Conservation (phyloP, 1,140 invertebrate genomes). For the Drosophila nannoptera region DNA sequence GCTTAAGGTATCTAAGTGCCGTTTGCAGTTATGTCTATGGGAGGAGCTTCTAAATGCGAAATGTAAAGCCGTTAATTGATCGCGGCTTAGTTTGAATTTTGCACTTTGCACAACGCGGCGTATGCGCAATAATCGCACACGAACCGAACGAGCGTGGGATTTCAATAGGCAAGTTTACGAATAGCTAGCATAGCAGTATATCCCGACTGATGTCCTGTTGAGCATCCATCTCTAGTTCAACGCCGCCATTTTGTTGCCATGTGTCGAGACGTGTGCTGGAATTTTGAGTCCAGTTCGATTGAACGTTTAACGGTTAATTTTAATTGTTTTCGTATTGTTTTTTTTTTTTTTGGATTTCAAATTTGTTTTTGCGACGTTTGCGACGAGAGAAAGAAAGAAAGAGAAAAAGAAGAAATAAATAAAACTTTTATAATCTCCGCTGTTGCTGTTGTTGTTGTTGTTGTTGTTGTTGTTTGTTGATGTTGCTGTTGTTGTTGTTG, state of each 20-base stretch:
- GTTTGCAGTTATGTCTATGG: too few species aligned
- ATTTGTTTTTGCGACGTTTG: conserved; percentile 36
- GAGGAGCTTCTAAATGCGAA: too few species aligned
- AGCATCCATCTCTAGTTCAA: conserved; percentile 52
- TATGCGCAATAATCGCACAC: conserved; percentile 24
- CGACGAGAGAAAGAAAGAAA: conserved; percentile 74
- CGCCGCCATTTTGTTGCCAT: conserved; percentile 41
- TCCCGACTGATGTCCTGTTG: conserved; percentile 43
- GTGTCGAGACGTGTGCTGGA: conserved; percentile 52
- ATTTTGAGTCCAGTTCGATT: conserved; percentile 25
- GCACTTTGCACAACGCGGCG: conserved; percentile 39
- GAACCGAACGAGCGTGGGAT: neutral
- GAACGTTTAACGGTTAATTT: too few species aligned
- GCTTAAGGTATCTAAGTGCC: neutral
- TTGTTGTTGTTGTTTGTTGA: conserved; percentile 52
- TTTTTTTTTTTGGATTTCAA: conserved; percentile 31
- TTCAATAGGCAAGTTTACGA: neutral
- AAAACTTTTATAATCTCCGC: conserved; percentile 72
- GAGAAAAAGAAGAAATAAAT: conserved; percentile 75
- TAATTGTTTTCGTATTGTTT: conserved; percentile 21
- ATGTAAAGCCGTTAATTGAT: conserved; percentile 41
- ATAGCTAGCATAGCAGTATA: neutral
- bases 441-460: conserved; percentile 64
- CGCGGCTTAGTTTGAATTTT: conserved; percentile 27
- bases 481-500: conserved; percentile 44